These are phyloP conservation scores for Siphamia tubifer DNA, from an alignment of 2,113 vertebrate genomes.

Conservation along the genomic window DNA sequence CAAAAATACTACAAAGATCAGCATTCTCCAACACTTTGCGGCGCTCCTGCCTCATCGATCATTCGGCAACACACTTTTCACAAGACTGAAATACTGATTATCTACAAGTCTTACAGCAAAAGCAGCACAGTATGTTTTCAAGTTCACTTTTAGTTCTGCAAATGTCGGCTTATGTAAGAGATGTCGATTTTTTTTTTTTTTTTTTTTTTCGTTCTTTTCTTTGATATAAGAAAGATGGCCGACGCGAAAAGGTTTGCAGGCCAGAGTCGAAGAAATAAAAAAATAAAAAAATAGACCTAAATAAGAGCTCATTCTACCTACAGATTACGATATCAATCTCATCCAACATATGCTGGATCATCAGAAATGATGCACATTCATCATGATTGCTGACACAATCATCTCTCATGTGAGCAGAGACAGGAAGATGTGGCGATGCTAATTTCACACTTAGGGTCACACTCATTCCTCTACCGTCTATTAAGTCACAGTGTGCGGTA, in stretches of 20 bases:
- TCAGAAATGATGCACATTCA: slow-evolving; percentile 50
- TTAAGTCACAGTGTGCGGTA: slow-evolving; percentile 32
- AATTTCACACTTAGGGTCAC: slow-evolving; percentile 66
- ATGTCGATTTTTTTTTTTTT: not conserved
- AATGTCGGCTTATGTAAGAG: not conserved
- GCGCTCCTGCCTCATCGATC: slow-evolving; percentile 14
- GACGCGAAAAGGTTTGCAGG: not conserved
- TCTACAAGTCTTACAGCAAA: slow-evolving; percentile 5
- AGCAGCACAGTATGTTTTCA: not conserved
- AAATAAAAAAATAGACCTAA: not conserved
- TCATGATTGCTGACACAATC: slow-evolving; percentile 34
- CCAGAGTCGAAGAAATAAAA: too few species aligned
- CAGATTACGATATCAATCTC: slow-evolving; percentile 39
- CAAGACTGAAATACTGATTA: slow-evolving; percentile 2
- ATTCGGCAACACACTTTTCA: slow-evolving; percentile 10
- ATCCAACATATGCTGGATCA: slow-evolving; percentile 29
- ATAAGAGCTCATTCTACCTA: slow-evolving; percentile 1
- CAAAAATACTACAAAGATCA: not conserved
- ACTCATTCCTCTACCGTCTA: slow-evolving; percentile 29
- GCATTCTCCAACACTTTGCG: slow-evolving; percentile 6
- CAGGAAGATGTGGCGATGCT: slow-evolving; percentile 17
- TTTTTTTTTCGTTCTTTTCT: too few species aligned
- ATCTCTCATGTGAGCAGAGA: slow-evolving; percentile 28
- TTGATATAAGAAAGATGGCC: not conserved
- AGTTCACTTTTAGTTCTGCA: not conserved